A percentile compares a stretch with the other conserved stretches of the same genome.
Conservation (phyloP, 2,113 vertebrate genomes). For the Sigmodon hispidus region DNA sequence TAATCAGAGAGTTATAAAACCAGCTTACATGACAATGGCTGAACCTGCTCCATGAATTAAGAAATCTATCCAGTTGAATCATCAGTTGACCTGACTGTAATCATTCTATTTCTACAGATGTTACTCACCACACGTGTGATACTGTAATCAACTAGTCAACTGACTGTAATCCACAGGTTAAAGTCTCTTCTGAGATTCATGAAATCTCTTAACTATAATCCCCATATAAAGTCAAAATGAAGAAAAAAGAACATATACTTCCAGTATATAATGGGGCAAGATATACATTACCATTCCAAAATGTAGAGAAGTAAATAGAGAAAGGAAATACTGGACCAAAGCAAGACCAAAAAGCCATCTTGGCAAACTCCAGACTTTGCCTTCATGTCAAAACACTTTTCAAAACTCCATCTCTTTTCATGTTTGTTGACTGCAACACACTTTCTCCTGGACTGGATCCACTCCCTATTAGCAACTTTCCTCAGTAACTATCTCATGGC, state of each 20-base stretch:
- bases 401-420: neutral
- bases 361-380: neutral
- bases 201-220: neutral
- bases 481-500: neutral
- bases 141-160: neutral
- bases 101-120: neutral
- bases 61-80: neutral
- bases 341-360: neutral
- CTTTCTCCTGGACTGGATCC: neutral
- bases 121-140: neutral
- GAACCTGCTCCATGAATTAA: neutral
- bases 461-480: neutral
- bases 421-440: neutral
- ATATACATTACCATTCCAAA: neutral
- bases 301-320: neutral
- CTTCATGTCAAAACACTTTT: neutral
- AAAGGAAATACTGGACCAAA: neutral
- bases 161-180: neutral
- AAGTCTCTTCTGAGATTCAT: neutral
- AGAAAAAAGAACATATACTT: neutral
- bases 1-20: conserved; percentile 18
- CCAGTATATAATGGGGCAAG: neutral
- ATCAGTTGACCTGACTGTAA: neutral
- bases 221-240: neutral
- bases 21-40: neutral